Evolutionary conservation across 2,797 vertebrate species (phyloP), one percentile per base, ranked within the genome.

Genomic region (Uromys caudimaculatus): DNA sequence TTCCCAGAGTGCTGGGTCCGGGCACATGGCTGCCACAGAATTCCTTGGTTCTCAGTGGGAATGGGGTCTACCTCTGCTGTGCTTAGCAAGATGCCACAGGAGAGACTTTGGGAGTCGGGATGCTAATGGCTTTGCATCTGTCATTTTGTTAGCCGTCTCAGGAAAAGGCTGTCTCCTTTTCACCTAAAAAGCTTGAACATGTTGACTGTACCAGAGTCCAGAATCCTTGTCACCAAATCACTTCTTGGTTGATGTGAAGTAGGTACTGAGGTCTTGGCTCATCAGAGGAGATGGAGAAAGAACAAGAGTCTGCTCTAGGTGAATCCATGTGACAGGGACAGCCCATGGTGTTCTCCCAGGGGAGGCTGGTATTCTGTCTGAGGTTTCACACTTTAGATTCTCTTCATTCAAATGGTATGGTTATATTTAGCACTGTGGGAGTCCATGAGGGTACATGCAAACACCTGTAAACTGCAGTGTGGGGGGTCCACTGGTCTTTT

Each of bases 21-120:
- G 58, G 82, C 13, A 6, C 2, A 0, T 4, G 38, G 17, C 50
- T 6, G 2, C 2, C 3, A 0, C 1, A 1, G 4, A 3, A 64
- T 11, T 23, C 62, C 4, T 0, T 12, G 32, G 38, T 29, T 79
- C 62, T 52, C 14, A 21, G 10, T 2, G n/a, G 58, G 12, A 47
- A 32, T 14, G 73, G 38, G 8, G 19, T 7, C 13, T 29, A 29
- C 24, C 12, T 73, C 69, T 29, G 69, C 29, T 12, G 10, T 9
- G 8, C 27, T 52, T 0, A 4, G 19, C 32, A 29, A 47, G 82
- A 50, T 14, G 44, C 7, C 29, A 24, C 9, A 5, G 47, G 38
- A 0, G 24, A 79, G 58, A 27, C 16, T 41, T 60, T 27, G n/a
- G 79, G 41, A n/a, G 1, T 4, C 44, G 58, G 23, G 21, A 4